Base-by-base conservation (phyloP, 2,113 vertebrate genomes). In the Callithrix jacchus region DNA sequence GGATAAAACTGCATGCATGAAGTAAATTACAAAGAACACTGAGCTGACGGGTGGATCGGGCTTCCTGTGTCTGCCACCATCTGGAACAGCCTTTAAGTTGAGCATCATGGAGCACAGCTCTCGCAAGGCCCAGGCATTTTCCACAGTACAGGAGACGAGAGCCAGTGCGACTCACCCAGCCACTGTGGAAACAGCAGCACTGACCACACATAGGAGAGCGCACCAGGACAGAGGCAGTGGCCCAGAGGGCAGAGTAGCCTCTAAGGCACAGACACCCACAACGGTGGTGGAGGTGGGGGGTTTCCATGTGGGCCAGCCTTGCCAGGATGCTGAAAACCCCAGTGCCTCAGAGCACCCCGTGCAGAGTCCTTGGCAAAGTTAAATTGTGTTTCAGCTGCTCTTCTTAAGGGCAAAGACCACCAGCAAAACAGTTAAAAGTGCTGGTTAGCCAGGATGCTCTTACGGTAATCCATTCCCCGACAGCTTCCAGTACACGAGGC, bases 301-400 rank as follows among this genome's bases (percentile, higher is more conserved):
- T 17, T 4, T 40, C 25, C 37, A 6, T 1, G 1, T 16, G 14
- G 32, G 23, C 49, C 37, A 76, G 40, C 71, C 52, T 14, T 18
- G 6, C 47, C 7, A 7, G 32, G 64, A 68, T 32, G 13, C 64
- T 30, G 0, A 66, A 56, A 17, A 17, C 13, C 9, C 30, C 70
- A 17, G 12, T 54, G 25, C 40, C 25, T 79, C 18, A 49, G 0
- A 5, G 61, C 21, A n/a, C 17, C 83, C 21, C 1, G 0, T 64
- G 21, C 40, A 73, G 64, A 64, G 45, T 45, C 68, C 76, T 58
- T 49, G 42, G 32, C 0, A 27, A 52, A 52, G 35, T 66, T 16
- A 56, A 45, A 6, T 45, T 52, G 20, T 66, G 47, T n/a, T 76
- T 49, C 16, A 40, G 58, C 64, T 47, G 35, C n/a, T 83, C 25